A percentile compares a stretch with the other conserved stretches of the same genome.
phyloP scores from a whole-genome alignment of 2,888 invertebrate species.

The Neoascia interrupta region DNA sequence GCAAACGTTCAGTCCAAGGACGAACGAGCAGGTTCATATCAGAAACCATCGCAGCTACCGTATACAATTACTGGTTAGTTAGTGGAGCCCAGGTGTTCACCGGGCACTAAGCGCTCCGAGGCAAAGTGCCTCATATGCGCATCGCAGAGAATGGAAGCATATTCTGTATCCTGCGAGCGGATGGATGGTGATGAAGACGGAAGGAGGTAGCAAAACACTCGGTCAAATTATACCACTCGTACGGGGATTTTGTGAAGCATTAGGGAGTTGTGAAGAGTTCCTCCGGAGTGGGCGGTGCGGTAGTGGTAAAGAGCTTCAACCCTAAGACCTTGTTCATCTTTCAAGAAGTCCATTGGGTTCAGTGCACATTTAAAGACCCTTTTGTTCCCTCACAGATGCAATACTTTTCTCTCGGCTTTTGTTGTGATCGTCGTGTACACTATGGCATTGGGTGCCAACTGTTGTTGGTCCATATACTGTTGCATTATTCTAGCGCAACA shows the following conservation, averaged over 20 bases:
- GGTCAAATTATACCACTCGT: neutral
- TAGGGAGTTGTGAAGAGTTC: neutral
- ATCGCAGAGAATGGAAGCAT: conserved; percentile 26
- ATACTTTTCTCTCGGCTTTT: neutral
- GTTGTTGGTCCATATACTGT: conserved; percentile 33
- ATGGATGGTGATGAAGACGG: conserved; percentile 2
- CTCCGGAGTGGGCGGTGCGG: too few relatives aligned
- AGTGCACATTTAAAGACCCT: conserved; percentile 48
- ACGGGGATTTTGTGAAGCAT: conserved; percentile 35
- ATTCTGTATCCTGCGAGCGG: conserved; percentile 22
- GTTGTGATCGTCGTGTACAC: neutral
- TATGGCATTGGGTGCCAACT: neutral
- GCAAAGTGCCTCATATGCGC: too few relatives aligned
- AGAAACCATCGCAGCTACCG: conserved; percentile 43
- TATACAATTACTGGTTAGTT: conserved; percentile 54
- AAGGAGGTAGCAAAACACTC: conserved; percentile 22
- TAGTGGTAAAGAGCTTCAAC: neutral
- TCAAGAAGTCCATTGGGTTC: conserved; percentile 39
- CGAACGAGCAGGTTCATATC: conserved; percentile 12
- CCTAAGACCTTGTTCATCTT: conserved; percentile 24
- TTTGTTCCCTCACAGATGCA: neutral
- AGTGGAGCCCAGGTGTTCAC: conserved; percentile 38
- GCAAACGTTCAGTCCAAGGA: neutral
- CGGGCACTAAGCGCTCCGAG: neutral
- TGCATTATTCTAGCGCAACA: conserved; percentile 32